Base-by-base conservation (phyloP, 2,888 invertebrate species). In the Polietes domitor region DNA sequence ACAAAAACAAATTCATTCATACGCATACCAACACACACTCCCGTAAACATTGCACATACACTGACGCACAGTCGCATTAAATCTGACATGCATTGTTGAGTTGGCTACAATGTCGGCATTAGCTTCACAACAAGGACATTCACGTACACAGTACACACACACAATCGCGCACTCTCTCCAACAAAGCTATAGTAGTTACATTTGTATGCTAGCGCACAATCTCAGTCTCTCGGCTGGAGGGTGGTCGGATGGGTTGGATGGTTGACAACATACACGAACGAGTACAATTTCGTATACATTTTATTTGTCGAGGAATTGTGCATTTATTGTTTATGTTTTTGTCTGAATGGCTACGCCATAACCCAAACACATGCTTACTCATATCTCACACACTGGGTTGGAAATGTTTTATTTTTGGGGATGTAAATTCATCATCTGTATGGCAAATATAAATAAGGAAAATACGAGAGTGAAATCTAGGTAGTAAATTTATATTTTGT, bases 71-170 rank as follows among this genome's bases (percentile, higher is more conserved):
- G 2, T 32, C 65, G 21, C 68, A 72, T 63, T 32, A 63, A 50
- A 47, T 50, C 61, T 72, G 77, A 37, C 72, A 72, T 72, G 50
- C 77, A 77, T 77, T 78, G 72, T 72, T 78, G 37, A 63, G 72
- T 63, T 77, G 71, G 77, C 63, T 72, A 70, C 77, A 70, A 55
- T 77, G 70, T 77, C 17, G 61, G 32, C 61, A 72, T 77, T 72
- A 72, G 71, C 72, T 50, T 77, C 61, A 24, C 68, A 77, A 63
- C 21, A 77, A 72, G 77, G 58, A 75, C 26, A 41, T 63, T 17
- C 65, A 2, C 17, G 43, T 3, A 73, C 58, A 73, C 24, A 71
- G 15, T 17, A 24, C 15, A 6, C 24, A 12, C 61, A 26, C 28
- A 28, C 61, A 55, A 19, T 24, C 53, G 9, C 32, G n/a, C n/a